These are phyloP conservation scores for Sclerurus mexicanus DNA, from an alignment of 2,113 vertebrate species.

Conservation along the genomic window DNA sequence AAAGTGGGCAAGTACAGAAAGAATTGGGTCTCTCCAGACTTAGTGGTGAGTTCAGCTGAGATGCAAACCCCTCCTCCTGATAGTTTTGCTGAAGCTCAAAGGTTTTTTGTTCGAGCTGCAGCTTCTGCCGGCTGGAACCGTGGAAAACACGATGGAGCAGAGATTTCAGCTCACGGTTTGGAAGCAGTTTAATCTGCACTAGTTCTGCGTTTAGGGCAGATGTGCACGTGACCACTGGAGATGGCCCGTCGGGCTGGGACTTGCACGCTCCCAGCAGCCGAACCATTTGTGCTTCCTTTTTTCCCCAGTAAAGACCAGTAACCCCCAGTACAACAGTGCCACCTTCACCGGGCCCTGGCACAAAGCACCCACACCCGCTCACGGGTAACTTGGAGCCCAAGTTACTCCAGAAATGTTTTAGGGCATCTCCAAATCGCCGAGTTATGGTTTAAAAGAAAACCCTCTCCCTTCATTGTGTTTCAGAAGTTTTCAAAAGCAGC, in stretches of 20 bases:
- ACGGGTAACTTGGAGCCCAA: too few species aligned
- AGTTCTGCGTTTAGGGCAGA: background rate
- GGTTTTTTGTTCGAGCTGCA: background rate
- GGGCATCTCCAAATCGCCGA: background rate
- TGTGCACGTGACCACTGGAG: accelerated
- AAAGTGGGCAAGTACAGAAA: background rate
- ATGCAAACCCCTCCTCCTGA: background rate
- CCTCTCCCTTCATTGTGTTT: accelerated
- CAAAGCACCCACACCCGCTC: background rate
- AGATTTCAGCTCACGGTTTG: background rate
- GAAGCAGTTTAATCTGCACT: background rate
- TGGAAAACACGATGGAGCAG: background rate
- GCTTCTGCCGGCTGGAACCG: background rate
- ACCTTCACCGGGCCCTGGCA: background rate
- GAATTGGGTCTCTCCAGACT: background rate
- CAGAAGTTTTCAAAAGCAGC: background rate
- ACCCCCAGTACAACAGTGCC: background rate
- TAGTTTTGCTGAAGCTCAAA: background rate
- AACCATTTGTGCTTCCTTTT: background rate
- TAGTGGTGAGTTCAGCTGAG: background rate
- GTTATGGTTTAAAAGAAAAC: background rate
- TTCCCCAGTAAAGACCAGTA: background rate
- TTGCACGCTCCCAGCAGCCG: background rate
- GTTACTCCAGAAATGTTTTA: background rate
- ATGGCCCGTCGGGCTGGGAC: background rate